These are phyloP conservation scores for Ormyrus nitidulus DNA, from an alignment of 2,888 invertebrate genomes.

Conservation along the genomic window DNA sequence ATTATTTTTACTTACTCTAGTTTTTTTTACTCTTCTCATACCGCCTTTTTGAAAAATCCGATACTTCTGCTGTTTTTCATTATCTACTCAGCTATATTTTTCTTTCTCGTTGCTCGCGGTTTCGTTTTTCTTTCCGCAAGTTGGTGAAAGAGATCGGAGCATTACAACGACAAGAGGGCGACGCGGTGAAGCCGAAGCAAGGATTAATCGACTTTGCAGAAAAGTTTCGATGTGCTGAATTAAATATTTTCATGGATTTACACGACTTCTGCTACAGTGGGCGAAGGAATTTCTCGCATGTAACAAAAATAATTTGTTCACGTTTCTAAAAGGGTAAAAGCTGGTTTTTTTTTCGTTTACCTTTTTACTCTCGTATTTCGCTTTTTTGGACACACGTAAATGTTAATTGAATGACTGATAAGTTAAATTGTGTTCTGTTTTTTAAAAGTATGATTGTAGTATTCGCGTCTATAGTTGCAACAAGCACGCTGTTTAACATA, in stretches of 20 bases:
- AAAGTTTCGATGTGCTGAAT: conserved; percentile 31
- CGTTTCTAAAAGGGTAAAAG: not conserved
- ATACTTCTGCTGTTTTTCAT: conserved; percentile 31
- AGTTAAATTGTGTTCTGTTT: not conserved
- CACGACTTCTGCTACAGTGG: not conserved
- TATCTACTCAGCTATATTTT: not conserved
- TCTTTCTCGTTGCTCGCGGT: not conserved
- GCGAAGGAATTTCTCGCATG: not conserved
- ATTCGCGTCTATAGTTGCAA: too few species aligned
- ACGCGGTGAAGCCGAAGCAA: not conserved
- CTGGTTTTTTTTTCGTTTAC: not conserved
- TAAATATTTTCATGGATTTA: conserved; percentile 39
- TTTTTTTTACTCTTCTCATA: conserved; percentile 63
- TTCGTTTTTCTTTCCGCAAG: not conserved
- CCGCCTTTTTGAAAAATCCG: conserved; percentile 56
- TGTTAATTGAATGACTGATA: not conserved
- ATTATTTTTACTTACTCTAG: conserved; percentile 70
- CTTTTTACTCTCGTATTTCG: too few species aligned
- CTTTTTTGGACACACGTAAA: too few species aligned
- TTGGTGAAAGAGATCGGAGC: conserved; percentile 19
- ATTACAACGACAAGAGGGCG: not conserved
- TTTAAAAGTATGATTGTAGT: not conserved
- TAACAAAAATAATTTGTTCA: not conserved
- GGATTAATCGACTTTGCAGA: conserved; percentile 33
- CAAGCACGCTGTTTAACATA: not conserved